phyloP scores from a whole-genome alignment of 2,797 vertebrate genomes.

The Eleutherodactylus coqui region DNA sequence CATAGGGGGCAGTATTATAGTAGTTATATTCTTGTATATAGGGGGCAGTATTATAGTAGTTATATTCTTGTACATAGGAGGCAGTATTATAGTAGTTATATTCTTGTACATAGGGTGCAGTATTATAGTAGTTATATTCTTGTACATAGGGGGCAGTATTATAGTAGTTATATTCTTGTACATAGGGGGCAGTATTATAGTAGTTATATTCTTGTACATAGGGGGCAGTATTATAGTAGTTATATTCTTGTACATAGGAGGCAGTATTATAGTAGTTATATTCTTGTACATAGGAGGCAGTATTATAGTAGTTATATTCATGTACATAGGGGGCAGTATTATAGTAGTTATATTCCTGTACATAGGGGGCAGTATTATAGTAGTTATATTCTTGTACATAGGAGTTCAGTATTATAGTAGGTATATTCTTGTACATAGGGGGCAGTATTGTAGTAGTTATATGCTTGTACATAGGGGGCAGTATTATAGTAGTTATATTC shows the following conservation, averaged over 20 bases:
- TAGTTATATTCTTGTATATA: neutral
- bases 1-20: neutral
- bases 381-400: constrained; percentile 13
- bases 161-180: too few relatives aligned
- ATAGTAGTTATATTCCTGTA: constrained; percentile 5
- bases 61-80: neutral
- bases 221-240: too few relatives aligned
- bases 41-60: neutral
- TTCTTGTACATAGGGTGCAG: neutral
- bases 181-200: too few relatives aligned
- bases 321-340: neutral
- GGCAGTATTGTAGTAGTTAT: neutral
- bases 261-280: neutral
- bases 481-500: neutral
- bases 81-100: constrained; percentile 6
- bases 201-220: too few relatives aligned
- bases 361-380: constrained; percentile 8
- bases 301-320: neutral
- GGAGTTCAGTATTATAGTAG: constrained; percentile 12
- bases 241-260: neutral
- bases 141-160: too few relatives aligned
- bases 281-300: neutral
- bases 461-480: neutral
- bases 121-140: too few relatives aligned
- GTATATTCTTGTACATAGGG: neutral